Evolutionary conservation across 30 jellyfish, hydroid and myxozoan species (phyloP), one percentile per base, ranked within the genome.

Genomic region (Hydractinia symbiolongicarpus): DNA sequence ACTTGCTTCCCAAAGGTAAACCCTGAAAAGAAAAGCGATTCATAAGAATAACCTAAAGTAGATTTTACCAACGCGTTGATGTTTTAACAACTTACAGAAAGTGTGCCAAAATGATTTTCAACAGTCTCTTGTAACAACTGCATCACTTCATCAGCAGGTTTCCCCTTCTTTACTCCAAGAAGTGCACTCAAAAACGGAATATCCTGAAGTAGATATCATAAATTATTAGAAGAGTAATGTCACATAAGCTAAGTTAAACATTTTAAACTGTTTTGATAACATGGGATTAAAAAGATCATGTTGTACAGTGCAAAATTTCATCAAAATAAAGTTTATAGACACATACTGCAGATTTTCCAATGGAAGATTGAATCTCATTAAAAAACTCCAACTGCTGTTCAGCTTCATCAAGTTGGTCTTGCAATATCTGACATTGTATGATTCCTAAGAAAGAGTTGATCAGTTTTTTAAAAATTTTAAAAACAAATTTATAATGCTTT

Each of bases 331-430:
- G 56, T 9, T 8, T 21, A n/a, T 30, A 30, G 44, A 30, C 44
- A 66, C 91, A 5, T 87, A 93, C 98, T 74, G 98, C 79, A 5
- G 98, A 69, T 61, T 86, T 93, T 49, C 98, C 98, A 85, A 83
- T 93, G 7, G 98, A 87, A 61, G 83, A 87, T 73, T 93, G 98
- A 64, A 93, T 93, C 70, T 93, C 98, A 83, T 81, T 86, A 44
- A 93, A 86, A 81, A 93, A 93, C 70, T 93, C 98, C 17, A 93
- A 94, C 83, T 93, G 98, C 53, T 93, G 96, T 56, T 86, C 98
- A 5, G 98, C 98, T 50, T 93, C 98, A 56, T 84, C 96, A 4
- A 83, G 83, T 4, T 95, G 89, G 40, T 95, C 93, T 55, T 81
- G 90, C 64, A 87, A 68, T 8, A 93, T 93, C 71, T 93, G 98